Base-by-base conservation (phyloP, 2,113 vertebrate genomes). In the Pristiophorus japonicus region DNA sequence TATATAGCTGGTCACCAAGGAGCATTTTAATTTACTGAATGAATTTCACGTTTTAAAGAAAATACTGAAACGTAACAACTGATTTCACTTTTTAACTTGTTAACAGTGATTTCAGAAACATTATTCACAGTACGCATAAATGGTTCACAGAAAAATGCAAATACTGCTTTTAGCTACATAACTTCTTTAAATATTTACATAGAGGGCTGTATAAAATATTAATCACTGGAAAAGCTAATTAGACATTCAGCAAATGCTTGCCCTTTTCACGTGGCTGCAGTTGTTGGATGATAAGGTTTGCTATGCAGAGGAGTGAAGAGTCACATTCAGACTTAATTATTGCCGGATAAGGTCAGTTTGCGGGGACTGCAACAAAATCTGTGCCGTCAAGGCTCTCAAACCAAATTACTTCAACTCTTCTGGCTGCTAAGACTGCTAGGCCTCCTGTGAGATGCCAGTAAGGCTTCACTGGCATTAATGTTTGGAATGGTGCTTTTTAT, bases 121-220 rank as follows among this genome's bases (percentile, higher is more conserved):
- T 30, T 94, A 70, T 4, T 70, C 93, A 70, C 42, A 47, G 66
- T 5, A 51, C 47, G 45, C 66, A 18, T 34, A 94, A 70, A 30
- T 34, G 65, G 22, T 70, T 94, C 65, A 27, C 63, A 73, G 24
- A 51, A 70, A 93, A 66, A 63, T 67, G 62, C 11, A 70, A 70
- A 51, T 73, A 73, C n/a, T 70, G 93, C 24, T 51, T 94, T 70
- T 70, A 51, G 24, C 24, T 12, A 63, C 66, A 70, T 51, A 94
- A 94, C 42, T 27, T 94, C 42, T 70, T 94, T 70, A 94, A 94
- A 94, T 94, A 94, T 70, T 94, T 94, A 94, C 66, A 73, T 94
- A 94, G 66, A 18, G 8, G 47, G 24, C 30, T 45, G 27, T 51
- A 8, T 94, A 73, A 94, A 94, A 73, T 73, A 90, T 90, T 90